Percentiles rank a stretch among this genome's conserved stretches.
Conservation (phyloP, 2,888 invertebrate genomes). For the Ormyrus nitidulus region DNA sequence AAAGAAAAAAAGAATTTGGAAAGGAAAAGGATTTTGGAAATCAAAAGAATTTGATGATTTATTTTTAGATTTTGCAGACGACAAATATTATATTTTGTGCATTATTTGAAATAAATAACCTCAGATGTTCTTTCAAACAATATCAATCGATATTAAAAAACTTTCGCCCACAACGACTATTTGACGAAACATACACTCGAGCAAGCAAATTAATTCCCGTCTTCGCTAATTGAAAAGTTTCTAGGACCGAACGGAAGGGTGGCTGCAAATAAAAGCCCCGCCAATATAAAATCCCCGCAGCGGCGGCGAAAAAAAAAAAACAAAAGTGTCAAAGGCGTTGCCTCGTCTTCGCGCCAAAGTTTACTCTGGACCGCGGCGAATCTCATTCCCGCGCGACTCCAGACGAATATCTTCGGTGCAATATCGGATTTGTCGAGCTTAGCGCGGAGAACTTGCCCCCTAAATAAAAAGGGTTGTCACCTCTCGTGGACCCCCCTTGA, state of each 20-base stretch:
- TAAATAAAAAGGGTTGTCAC: slow-evolving; percentile 75
- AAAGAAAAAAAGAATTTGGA: too few relatives aligned
- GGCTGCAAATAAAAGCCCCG: slow-evolving; percentile 28
- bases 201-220: slow-evolving; percentile 41
- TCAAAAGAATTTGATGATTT: too few relatives aligned
- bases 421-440: slow-evolving; percentile 73
- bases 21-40: too few relatives aligned
- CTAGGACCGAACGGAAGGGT: background rate
- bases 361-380: slow-evolving; percentile 42
- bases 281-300: slow-evolving; percentile 36
- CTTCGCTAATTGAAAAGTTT: slow-evolving; percentile 53
- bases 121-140: too few relatives aligned
- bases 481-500: slow-evolving; percentile 52
- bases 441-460: slow-evolving; percentile 66
- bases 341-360: slow-evolving; percentile 11
- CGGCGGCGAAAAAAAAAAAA: slow-evolving; percentile 5
- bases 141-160: too few relatives aligned
- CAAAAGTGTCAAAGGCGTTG: slow-evolving; percentile 19
- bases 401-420: slow-evolving; percentile 59
- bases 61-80: too few relatives aligned
- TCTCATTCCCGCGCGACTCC: slow-evolving; percentile 50
- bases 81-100: too few relatives aligned
- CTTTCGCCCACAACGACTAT: background rate
- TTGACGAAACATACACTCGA: slow-evolving; percentile 9
- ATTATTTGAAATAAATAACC: too few relatives aligned